Conservation (phyloP, 2,888 invertebrate species). For the Lacanobia wlatinum region DNA sequence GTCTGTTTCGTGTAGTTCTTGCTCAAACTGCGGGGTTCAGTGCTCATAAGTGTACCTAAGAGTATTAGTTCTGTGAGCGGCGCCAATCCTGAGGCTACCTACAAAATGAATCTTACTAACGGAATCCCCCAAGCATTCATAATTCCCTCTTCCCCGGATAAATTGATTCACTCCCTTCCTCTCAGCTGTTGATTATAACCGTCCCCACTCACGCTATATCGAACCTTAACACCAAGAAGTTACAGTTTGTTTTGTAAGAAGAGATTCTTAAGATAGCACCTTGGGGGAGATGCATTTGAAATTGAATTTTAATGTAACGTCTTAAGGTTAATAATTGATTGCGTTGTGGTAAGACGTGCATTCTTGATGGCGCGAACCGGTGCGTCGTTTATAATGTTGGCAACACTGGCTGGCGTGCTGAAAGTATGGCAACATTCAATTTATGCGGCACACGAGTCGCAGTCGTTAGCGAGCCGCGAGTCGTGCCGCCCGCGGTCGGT, state of each 20-base stretch:
- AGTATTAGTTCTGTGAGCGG: slow-evolving; percentile 22
- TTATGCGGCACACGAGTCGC: slow-evolving; percentile 47
- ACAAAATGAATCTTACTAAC: slow-evolving; percentile 59
- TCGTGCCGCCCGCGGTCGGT: not conserved
- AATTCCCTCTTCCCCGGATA: slow-evolving; percentile 68
- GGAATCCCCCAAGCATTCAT: slow-evolving; percentile 65
- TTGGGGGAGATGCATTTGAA: slow-evolving; percentile 38
- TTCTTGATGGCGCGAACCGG: slow-evolving; percentile 65
- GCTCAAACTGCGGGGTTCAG: too few relatives aligned
- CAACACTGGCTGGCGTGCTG: slow-evolving; percentile 49
- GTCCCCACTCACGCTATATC: slow-evolving; percentile 27
- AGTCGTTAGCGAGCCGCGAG: slow-evolving; percentile 44
- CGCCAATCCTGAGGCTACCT: slow-evolving; percentile 49
- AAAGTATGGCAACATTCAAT: slow-evolving; percentile 62
- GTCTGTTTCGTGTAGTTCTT: not conserved
- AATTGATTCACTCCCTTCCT: slow-evolving; percentile 79
- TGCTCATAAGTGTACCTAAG: slow-evolving; percentile 5
- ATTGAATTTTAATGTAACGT: slow-evolving; percentile 56
- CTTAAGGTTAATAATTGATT: slow-evolving; percentile 47
- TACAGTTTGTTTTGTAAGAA: slow-evolving; percentile 43
- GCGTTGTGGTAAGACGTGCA: slow-evolving; percentile 61
- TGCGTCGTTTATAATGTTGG: slow-evolving; percentile 69
- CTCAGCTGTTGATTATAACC: slow-evolving; percentile 68
- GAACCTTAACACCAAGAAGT: slow-evolving; percentile 32
- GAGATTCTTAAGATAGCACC: slow-evolving; percentile 44